Base-by-base conservation (phyloP, 2,888 invertebrate genomes). In the Patella caerulea region DNA sequence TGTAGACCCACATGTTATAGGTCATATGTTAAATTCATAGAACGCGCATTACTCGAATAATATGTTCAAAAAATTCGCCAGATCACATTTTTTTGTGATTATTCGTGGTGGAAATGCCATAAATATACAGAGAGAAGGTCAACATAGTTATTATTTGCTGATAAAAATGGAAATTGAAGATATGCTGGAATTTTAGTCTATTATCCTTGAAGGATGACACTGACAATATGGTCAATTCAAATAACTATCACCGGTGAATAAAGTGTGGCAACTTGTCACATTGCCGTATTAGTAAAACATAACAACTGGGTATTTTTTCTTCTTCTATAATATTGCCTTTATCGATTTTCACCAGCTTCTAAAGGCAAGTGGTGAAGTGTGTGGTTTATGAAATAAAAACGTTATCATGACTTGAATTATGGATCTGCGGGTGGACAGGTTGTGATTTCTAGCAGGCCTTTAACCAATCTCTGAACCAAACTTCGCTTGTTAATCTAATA, bases 371-470 rank as follows among this genome's bases (percentile, higher is more conserved):
- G 19, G 65, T 65, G 24, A 24, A 24, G 65, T 65, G 65, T 12
- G 65, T 65, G 65, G 19, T 65, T 65, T 65, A 65, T 65, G 65
- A 65, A 65, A 65, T 65, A 65, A 65, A 65, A 65, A 65, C 65
- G 65, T 65, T 65, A 24, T 65, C 65, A 65, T 24, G 65, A 24
- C 65, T 24, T 65, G 24, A 65, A 65, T 65, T 65, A 65, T 65
- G 24, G 65, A 65, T 65, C 24, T 24, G 11, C 12, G 65, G 65
- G 24, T 24, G 65, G 65, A 65, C 65, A 65, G 65, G 65, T 65
- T 65, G 65, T 65, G 65, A 65, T 65, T 65, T 65, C 19, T 65
- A 65, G 19, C 65, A 65, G 65, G 19, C 65, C 24, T 19, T 65
- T 65, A 19, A 65, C 19, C 24, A 65, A 65, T 65, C 24, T 65